These are phyloP conservation scores for Sphinx pinastri DNA, from an alignment of 2,888 invertebrate species.

Conservation along the genomic window DNA sequence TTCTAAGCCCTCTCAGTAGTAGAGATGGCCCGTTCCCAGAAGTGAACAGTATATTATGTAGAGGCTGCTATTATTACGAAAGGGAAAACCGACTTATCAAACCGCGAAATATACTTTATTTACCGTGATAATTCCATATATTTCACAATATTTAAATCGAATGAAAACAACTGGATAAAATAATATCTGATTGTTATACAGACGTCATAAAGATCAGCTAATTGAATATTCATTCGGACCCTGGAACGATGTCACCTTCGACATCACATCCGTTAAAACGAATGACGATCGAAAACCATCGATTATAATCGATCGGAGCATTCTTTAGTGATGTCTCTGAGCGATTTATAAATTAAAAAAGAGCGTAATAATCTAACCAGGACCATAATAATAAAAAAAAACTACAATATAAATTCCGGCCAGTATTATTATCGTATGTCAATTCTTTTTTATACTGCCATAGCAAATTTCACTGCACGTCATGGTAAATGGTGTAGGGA, in stretches of 20 bases:
- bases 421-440: too few species aligned
- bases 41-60: too few species aligned
- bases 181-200: conserved; percentile 29
- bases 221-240: conserved; percentile 49
- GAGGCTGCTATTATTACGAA: neutral
- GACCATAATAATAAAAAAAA: too few species aligned
- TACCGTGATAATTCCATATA: neutral
- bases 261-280: conserved; percentile 35
- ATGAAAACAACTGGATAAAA: conserved; percentile 23
- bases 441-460: too few species aligned
- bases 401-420: too few species aligned
- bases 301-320: neutral
- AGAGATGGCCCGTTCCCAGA: too few species aligned
- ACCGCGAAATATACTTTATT: neutral
- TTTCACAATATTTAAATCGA: conserved; percentile 3
- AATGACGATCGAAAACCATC: neutral
- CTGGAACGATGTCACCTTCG: conserved; percentile 38
- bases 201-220: conserved; percentile 46
- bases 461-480: too few species aligned
- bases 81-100: neutral
- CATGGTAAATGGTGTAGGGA: too few species aligned
- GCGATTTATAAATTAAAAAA: neutral
- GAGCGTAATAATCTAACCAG: too few species aligned
- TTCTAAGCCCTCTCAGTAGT: too few species aligned
- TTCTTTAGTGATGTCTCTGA: neutral